phyloP scores from a whole-genome alignment of 2,113 vertebrate species.

The Poeciliopsis retropinna region DNA sequence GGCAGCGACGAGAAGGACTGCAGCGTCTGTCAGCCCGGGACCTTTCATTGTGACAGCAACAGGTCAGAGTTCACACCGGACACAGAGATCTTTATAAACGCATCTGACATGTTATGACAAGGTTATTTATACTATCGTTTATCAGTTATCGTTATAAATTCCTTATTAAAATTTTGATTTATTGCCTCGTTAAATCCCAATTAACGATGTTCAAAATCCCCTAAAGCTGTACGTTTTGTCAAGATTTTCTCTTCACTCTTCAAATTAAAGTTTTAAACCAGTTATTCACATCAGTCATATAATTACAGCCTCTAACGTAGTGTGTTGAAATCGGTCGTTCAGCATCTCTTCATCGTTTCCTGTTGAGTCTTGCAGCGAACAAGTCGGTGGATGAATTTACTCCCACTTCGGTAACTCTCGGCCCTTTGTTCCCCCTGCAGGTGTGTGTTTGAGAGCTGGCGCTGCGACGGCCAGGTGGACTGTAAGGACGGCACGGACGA shows the following conservation, averaged over 20 bases:
- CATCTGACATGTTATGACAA: not conserved
- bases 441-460: slow-evolving; percentile 93
- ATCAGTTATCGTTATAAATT: too few relatives aligned
- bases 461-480: slow-evolving; percentile 90
- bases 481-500: slow-evolving; percentile 89
- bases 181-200: too few relatives aligned
- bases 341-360: too few relatives aligned
- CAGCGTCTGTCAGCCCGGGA: slow-evolving; percentile 86
- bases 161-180: too few relatives aligned
- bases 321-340: too few relatives aligned
- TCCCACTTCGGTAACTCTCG: not conserved
- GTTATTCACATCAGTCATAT: too few relatives aligned
- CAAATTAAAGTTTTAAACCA: too few relatives aligned
- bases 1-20: slow-evolving; percentile 88
- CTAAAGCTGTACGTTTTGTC: too few relatives aligned
- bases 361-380: not conserved
- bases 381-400: not conserved
- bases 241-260: too few relatives aligned
- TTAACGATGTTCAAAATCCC: too few relatives aligned
- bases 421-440: slow-evolving; percentile 61
- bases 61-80: slow-evolving; percentile 65
- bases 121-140: not conserved
- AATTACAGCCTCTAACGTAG: too few relatives aligned
- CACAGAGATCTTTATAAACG: not conserved
- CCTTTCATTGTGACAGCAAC: slow-evolving; percentile 88